Evolutionary conservation across 1,140 invertebrate species (phyloP).

Genomic region (Heterodera carotae): DNA sequence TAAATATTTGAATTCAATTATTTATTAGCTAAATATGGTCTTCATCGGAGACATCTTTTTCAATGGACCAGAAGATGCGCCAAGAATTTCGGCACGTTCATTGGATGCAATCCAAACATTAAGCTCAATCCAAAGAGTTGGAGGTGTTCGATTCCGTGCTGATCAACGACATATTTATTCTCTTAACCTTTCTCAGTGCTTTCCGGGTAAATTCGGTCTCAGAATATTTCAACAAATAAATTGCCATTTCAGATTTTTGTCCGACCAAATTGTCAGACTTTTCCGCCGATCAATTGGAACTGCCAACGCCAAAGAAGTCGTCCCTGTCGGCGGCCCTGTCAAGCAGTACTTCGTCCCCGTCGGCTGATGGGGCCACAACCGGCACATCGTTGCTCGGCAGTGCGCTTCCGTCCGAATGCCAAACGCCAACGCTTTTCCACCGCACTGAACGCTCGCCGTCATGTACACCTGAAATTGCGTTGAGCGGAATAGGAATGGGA

Average conservation of each 20-base stretch:
- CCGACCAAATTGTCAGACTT: constrained; percentile 31
- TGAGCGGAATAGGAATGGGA: neutral
- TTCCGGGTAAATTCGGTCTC: constrained; percentile 34
- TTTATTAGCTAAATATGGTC: constrained; percentile 48
- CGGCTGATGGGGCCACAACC: constrained; percentile 6
- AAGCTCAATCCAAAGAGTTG: constrained; percentile 47
- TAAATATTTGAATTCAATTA: neutral
- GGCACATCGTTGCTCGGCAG: constrained; percentile 10
- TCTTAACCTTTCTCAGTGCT: constrained; percentile 44
- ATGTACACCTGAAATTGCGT: neutral
- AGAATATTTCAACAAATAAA: neutral
- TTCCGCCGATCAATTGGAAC: constrained; percentile 6
- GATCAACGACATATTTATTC: constrained; percentile 46
- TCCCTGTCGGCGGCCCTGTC: neutral
- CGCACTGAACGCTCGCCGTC: constrained; percentile 23
- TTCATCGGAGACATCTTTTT: constrained; percentile 51
- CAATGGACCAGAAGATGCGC: constrained; percentile 37
- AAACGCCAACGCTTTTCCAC: constrained; percentile 2
- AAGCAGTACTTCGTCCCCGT: constrained; percentile 22
- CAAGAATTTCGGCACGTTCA: constrained; percentile 42
- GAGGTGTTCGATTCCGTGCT: constrained; percentile 41
- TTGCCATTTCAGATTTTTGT: constrained; percentile 20
- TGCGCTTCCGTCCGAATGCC: constrained; percentile 3
- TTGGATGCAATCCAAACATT: constrained; percentile 51
- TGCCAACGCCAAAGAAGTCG: constrained; percentile 5